phyloP scores from a whole-genome alignment of 1,140 invertebrate species.

The Zaprionus africanus region DNA sequence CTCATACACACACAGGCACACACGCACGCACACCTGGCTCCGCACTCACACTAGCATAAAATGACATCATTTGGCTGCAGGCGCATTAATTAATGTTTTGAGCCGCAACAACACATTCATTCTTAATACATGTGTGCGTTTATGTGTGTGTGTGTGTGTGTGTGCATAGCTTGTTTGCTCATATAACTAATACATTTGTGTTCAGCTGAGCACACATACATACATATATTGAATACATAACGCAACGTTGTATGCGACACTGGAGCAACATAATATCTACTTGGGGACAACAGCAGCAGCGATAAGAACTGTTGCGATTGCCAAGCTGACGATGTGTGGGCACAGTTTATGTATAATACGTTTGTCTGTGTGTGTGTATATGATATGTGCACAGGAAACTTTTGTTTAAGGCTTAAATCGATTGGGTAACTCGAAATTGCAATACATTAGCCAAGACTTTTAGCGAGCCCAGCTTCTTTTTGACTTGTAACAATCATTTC shows the following conservation, averaged over 20 bases:
- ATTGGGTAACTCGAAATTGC: not conserved
- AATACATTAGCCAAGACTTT: not conserved
- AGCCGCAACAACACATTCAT: slow-evolving; percentile 52
- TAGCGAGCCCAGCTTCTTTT: not conserved
- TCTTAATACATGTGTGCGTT: slow-evolving; percentile 36
- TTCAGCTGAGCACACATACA: not conserved
- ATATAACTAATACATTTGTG: not conserved
- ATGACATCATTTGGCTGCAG: slow-evolving; percentile 77
- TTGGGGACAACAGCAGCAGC: not conserved
- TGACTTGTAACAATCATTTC: not conserved
- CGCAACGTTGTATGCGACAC: slow-evolving; percentile 4
- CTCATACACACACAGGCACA: not conserved
- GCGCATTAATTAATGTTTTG: slow-evolving; percentile 80
- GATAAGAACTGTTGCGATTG: slow-evolving; percentile 8
- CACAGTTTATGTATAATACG: not conserved
- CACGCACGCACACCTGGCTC: slow-evolving; percentile 13
- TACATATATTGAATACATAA: not conserved
- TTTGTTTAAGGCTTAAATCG: slow-evolving; percentile 3
- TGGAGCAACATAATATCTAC: not conserved
- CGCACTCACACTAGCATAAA: slow-evolving; percentile 46
- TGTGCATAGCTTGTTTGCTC: slow-evolving; percentile 8
- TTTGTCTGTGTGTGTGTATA: not conserved
- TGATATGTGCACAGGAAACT: not conserved
- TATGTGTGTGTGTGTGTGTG: not conserved
- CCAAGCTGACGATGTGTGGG: not conserved